These are phyloP conservation scores for Mastomys natalensis DNA, from an alignment of 2,113 vertebrate species.

Conservation along the genomic window DNA sequence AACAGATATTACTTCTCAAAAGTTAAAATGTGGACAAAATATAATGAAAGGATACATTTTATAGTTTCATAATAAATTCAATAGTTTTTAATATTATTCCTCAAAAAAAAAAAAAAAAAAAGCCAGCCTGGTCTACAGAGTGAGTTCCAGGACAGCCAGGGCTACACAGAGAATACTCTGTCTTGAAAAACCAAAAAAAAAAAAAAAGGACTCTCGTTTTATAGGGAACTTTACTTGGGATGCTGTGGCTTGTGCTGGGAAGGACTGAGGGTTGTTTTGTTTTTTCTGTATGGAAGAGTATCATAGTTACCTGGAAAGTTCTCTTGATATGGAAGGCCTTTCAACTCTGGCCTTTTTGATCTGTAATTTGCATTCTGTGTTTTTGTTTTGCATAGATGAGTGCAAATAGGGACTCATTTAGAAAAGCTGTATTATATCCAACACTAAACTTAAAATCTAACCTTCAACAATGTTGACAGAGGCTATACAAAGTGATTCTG, in stretches of 20 bases:
- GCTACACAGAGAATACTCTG: too few species aligned
- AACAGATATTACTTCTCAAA: slow-evolving; percentile 40
- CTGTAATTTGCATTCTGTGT: neutral
- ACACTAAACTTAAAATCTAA: neutral
- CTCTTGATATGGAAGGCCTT: neutral
- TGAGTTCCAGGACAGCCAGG: too few species aligned
- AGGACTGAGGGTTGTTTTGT: neutral
- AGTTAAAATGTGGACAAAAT: neutral
- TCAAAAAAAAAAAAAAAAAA: slow-evolving; percentile 28
- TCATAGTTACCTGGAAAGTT: neutral
- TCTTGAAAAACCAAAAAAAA: too few species aligned
- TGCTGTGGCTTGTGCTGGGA: neutral
- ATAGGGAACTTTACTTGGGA: slow-evolving; percentile 19
- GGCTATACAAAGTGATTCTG: neutral
- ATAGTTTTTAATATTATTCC: neutral
- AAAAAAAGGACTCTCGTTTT: slow-evolving; percentile 49
- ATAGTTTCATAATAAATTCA: slow-evolving; percentile 45
- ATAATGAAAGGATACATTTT: neutral
- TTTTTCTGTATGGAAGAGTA: neutral
- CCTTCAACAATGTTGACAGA: slow-evolving; percentile 9
- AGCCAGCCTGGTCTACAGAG: too few species aligned
- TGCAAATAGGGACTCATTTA: slow-evolving; percentile 1
- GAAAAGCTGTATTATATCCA: slow-evolving; percentile 11
- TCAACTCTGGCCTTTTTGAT: neutral
- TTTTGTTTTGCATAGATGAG: neutral